Evolutionary conservation across 2,113 vertebrate species (phyloP), one percentile per base, ranked within the genome.

Genomic region (Irena cyanogastra): DNA sequence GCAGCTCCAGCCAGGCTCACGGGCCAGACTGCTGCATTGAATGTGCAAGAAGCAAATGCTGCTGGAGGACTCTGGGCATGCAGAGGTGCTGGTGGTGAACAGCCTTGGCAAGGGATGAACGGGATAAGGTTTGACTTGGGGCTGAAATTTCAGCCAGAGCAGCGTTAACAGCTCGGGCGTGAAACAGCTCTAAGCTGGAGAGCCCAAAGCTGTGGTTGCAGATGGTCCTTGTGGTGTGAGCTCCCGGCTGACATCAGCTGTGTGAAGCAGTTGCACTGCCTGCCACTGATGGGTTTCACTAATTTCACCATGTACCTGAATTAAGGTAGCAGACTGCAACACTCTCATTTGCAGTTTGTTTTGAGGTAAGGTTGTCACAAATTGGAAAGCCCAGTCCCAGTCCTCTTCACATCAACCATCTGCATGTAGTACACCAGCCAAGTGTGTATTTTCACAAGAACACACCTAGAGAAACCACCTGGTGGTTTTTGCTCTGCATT

Each of bases 1-100:
- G 79, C 76, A 57, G 92, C 79, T 81, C 35, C 72, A 86, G 52
- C 85, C 31, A 6, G 90, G 72, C 72, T 88, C 56, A 39, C 64
- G 71, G 76, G 60, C 63, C 37, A 16, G 47, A 16, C 42, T 75
- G 63, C 64, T n/a, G 28, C 52, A 2, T 1, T 49, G 60, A 16
- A 3, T 18, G 21, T 19, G 16, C 19, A 61, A 83, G 75, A 21
- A 49, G 54, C 39, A 88, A 42, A 42, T 12, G 56, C 31, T 87
- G 56, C 79, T 47, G 18, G 8, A 42, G 70, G 41, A 24, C 75
- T 79, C 39, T 7, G 47, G 63, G 42, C 24, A 2, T 14, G 21
- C 30, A 39, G 70, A 60, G 41, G 18, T 31, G 31, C 16, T 77
- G 71, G 70, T 69, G 42, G 31, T 41, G 68, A 57, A 20, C 3